Evolutionary conservation across 2,797 vertebrate species (phyloP), one percentile per base, ranked within the genome.

Genomic region (Percopsis omiscomaycus): DNA sequence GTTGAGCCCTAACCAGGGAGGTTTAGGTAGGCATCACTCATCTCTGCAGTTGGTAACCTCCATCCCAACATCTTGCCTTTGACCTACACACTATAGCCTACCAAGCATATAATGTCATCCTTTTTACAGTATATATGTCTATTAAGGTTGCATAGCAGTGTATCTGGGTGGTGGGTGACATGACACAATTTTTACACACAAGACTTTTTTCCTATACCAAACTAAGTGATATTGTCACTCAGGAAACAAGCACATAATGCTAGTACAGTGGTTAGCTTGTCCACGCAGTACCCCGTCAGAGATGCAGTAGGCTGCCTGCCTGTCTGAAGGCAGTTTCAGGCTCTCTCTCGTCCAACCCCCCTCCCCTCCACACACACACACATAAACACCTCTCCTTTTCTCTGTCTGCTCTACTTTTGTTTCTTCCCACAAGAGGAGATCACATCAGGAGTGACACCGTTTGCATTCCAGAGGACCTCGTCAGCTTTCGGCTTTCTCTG

Each of bases 401-500:
- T 57, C 66, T 50, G 46, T 58, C 66, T 69, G 55, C 75, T 80
- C 64, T 81, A 76, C 81, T 81, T 72, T 74, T 64, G 70, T 82
- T 84, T 79, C 67, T 63, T 86, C 85, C 76, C 84, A 79, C 85
- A 73, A 80, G 83, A 89, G 66, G 8, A n/a, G 71, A 80, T 78
- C 75, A 66, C 66, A 79, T 78, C 75, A 68, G 68, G 78, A 71
- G 75, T 67, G 69, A 61, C 71, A 67, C 74, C 75, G 84, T 84
- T 85, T 85, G 82, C 81, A 88, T 89, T 89, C 86, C 84, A 81
- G 75, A 87, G 74, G 69, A 61, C 64, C 81, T 77, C 82, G 82
- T 87, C 84, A 84, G 77, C 67, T 87, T 74, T 81, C 79, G 82
- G 75, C 79, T 71, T 81, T 83, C 83, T 77, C 76, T 22, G 27